phyloP scores from a whole-genome alignment of 2,888 invertebrate species.

The Epinotia demarniana region DNA sequence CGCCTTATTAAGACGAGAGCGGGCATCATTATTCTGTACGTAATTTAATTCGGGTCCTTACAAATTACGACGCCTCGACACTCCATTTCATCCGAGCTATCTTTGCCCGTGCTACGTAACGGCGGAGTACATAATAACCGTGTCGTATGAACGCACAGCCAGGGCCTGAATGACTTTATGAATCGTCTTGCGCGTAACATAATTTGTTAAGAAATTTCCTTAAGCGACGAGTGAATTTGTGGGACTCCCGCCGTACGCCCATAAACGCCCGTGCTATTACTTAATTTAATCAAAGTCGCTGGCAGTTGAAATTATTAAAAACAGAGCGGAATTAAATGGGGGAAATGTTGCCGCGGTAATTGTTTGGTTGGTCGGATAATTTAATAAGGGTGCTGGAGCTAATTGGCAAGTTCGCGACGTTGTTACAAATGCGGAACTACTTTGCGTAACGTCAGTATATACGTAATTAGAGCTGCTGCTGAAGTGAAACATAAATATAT shows the following conservation, averaged over 20 bases:
- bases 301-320: conserved; percentile 37
- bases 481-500: too few relatives aligned
- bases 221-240: conserved; percentile 43
- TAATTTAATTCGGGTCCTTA: conserved; percentile 44
- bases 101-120: conserved; percentile 35
- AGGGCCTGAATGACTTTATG: conserved; percentile 43
- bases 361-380: conserved; percentile 29
- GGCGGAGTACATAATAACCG: conserved; percentile 38
- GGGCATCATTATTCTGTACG: conserved; percentile 42
- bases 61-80: conserved; percentile 44
- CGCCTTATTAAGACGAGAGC: conserved; percentile 40
- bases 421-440: conserved; percentile 7
- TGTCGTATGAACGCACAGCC: conserved; percentile 26
- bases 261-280: conserved; percentile 41
- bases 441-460: neutral
- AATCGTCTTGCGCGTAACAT: conserved; percentile 44
- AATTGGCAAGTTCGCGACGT: conserved; percentile 38
- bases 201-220: conserved; percentile 45
- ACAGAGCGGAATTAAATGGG: conserved; percentile 31
- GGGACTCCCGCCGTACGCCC: conserved; percentile 33
- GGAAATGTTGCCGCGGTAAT: conserved; percentile 32
- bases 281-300: conserved; percentile 42
- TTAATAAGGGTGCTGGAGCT: conserved; percentile 28
- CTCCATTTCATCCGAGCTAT: conserved; percentile 45
- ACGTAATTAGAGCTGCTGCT: conserved; percentile 21